phyloP scores from a whole-genome alignment of 2,888 invertebrate species.

The Argyresthia goedartella region DNA sequence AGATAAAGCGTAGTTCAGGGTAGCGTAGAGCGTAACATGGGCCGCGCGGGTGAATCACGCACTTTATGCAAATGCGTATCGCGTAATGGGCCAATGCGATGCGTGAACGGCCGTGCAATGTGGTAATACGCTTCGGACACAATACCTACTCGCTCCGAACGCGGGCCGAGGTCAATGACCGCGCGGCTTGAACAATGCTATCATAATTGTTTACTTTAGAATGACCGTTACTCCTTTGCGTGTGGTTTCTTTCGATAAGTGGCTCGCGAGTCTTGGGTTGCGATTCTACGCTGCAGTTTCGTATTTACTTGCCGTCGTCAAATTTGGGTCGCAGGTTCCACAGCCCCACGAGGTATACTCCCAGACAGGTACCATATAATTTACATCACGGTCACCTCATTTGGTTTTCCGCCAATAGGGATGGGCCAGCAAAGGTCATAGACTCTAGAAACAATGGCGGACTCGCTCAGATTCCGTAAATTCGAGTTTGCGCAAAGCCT shows the following conservation, averaged over 20 bases:
- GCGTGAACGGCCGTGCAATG: slow-evolving; percentile 13
- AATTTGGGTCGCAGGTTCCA: no score
- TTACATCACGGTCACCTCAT: no score
- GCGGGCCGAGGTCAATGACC: slow-evolving; percentile 14
- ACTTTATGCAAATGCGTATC: slow-evolving; percentile 24
- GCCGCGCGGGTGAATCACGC: slow-evolving; percentile 16
- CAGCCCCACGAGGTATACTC: no score
- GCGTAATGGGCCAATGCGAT: slow-evolving; percentile 13
- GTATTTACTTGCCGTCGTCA: no score
- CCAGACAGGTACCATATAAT: no score
- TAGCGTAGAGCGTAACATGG: not conserved
- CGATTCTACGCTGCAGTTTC: not conserved
- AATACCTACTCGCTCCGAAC: slow-evolving; percentile 11
- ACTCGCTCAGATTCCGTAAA: not conserved
- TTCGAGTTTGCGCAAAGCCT: not conserved
- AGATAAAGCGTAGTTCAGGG: no score
- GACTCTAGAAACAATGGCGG: not conserved
- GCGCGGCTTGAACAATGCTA: slow-evolving; percentile 35
- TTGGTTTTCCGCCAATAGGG: not conserved
- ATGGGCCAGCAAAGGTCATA: not conserved
- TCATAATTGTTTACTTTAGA: slow-evolving; percentile 59
- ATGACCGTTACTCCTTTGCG: slow-evolving; percentile 32
- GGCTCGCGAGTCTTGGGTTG: not conserved
- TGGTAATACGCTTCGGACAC: slow-evolving; percentile 12
- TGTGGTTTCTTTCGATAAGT: slow-evolving; percentile 3